Evolutionary conservation across 1,140 invertebrate genomes (phyloP), one percentile per base, ranked within the genome.

Genomic region (Drosophila nebulosa): DNA sequence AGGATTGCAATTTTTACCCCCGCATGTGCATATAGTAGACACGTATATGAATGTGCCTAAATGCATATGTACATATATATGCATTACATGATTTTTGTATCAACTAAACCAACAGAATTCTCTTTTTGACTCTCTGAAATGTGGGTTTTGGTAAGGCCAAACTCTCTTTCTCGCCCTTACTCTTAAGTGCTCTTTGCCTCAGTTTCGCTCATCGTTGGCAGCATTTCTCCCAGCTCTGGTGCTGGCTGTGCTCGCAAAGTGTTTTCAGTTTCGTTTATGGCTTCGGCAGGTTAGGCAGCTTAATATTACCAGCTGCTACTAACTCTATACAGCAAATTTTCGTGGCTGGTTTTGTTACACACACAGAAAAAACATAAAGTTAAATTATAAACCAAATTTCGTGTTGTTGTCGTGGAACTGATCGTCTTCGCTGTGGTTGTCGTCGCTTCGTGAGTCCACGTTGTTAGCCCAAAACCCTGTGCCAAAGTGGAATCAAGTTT

Each of bases 241-340:
- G 69, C 46, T 46, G 35, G 58, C 51, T 61, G 77, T 30, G 62
- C 63, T 64, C 64, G 51, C 61, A 50, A 70, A 50, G 64, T 36
- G 64, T 59, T 79, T 88, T 88, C 83, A 88, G 83, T 88, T 88
- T 88, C 83, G 78, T 76, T 88, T 74, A 79, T 21, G 72, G 52
- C 74, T 73, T 73, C 75, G 83, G 36, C 83, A 79, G 69, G 83
- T 72, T 68, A 62, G 74, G 83, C 78, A 86, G 81, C 74, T 74
- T 46, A 62, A 42, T 58, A 60, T n/a, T 26, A 72, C n/a, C 57
- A 65, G 52, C 63, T 36, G 67, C 58, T 32, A 64, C n/a, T 4
- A 30, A 60, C n/a, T n/a, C n/a, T n/a, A n/a, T 60, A 67, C 59
- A 62, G 60, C 39, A 73, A 60, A 24, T 68, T 53, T 74, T 52